Evolutionary conservation across 2,888 invertebrate genomes (phyloP), one percentile per base, ranked within the genome.

Genomic region (Ceriagrion tenellum): DNA sequence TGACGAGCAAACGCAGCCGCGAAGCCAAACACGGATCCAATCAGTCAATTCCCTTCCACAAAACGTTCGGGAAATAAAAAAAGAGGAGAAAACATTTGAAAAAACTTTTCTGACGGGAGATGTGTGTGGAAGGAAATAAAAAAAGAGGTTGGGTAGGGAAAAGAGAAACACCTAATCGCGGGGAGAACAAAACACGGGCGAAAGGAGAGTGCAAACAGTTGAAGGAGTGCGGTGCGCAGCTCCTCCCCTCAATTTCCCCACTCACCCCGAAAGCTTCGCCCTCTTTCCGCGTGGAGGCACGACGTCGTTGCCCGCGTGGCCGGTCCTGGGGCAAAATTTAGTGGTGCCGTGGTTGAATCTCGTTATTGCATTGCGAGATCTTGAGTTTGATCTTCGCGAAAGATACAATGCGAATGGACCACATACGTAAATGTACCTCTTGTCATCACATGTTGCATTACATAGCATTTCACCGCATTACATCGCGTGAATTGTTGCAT

Each of bases 31-130:
- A 81, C 16, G 81, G 81, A 81, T 81, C 81, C 81, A 81, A 81
- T 81, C 81, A 81, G 81, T 81, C 81, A 81, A 81, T 81, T 81
- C 81, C 81, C 81, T 47, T 81, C 81, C 81, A 35, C 81, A 81
- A 81, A 81, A 81, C 81, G 35, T 35, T 81, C 69, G 2, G 2
- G n/a, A 12, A 12, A 8, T 26, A 69, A 20, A 69, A 69, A 26
- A 69, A 26, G 69, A 12, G n/a, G n/a, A 69, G n/a, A 59, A 59
- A 59, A 59, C 8, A 56, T 56, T 20, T 59, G 20, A 16, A 69
- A 47, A 47, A 47, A 47, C 47, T 2, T 47, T 47, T 47, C 47
- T 47, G 47, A n/a, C 10, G 69, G 69, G 26, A 69, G 69, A n/a
- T 26, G 69, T 69, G 69, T 69, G n/a, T 26, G 69, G n/a, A 69